Base-by-base conservation (phyloP, 2,888 invertebrate species). In the Idaea straminata region DNA sequence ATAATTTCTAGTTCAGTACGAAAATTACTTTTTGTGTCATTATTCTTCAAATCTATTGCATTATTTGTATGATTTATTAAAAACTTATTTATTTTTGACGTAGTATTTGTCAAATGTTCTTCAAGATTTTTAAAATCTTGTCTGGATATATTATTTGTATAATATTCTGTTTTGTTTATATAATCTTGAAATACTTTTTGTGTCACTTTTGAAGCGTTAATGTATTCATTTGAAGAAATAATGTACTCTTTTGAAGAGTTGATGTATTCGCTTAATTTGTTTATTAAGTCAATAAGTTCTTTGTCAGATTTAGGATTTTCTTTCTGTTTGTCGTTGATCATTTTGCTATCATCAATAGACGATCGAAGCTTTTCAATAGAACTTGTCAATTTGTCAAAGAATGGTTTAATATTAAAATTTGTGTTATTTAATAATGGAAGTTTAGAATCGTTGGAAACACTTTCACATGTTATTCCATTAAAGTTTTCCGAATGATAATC, bases 401-500 rank as follows among this genome's bases (percentile, higher is more conserved):
- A 47, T 47, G 47, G 47, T 47, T 47, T 47, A 10, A 47, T 47
- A 10, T 47, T 10, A 47, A 47, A 47, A 47, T 7, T 47, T 47
- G 47, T 13, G 47, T 47, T 13, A 47, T 47, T 47, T 7, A 13
- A 13, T 10, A 47, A 2, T 47, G 47, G 47, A 47, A 7, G 47
- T 47, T 47, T 47, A 47, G 47, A 47, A 47, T 38, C 35, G 59
- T 64, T 63, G 13, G 60, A 5, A 63, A 15, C 16, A 35, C 69
- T 67, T 35, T 66, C 63, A 57, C 74, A 74, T 59, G 72, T 62
- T 65, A 74, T 69, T 16, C 74, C 74, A 66, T 72, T 66, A 5
- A 74, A 68, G 35, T 74, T 72, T 71, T 74, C 74, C n/a, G 68
- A 67, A 59, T 74, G 69, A 25, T 62, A 70, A 62, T 71, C 64